Evolutionary conservation across 2,113 vertebrate species (phyloP), one percentile per base, ranked within the genome.

Genomic region (Orcinus orca): DNA sequence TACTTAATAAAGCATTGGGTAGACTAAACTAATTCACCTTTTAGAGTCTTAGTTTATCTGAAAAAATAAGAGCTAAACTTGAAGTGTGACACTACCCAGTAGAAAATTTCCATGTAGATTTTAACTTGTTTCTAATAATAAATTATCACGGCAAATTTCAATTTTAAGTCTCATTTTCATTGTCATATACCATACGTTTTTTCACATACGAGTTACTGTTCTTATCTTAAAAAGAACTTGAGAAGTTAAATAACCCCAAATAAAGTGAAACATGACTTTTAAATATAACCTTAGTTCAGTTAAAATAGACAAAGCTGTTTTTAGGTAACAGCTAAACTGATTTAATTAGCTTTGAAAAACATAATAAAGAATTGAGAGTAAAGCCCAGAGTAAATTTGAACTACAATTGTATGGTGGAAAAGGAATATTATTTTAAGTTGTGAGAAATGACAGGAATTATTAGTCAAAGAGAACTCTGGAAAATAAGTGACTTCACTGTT

Each of bases 291-390:
- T 68, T n/a, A 76, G 65, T 95, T 96, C 36, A 88, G 50, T 29
- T 87, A 93, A 95, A 95, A 74, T 93, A 74, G 41, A 18, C 1
- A 60, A 83, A 91, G 15, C 15, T 95, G 20, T 36, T 96, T 96
- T 93, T 63, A 95, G 33, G 60, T 53, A 96, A 84, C 21, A 70
- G n/a, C 36, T 89, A 96, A 91, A 62, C 10, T 60, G 18, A 82
- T 73, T 93, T 90, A 88, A 84, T 6, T 36, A 36, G 26, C 36
- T 87, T 70, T 87, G 31, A 74, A 84, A 95, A 74, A 60, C 20
- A 50, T 50, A 50, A 63, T 31, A 70, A 81, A 94, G 14, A 58
- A 62, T 8, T 5, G 50, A 25, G 77, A 36, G 50, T 23, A 80
- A 53, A 85, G 23, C 14, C 4, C 8, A 81, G 25, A 79, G 33